phyloP scores from a whole-genome alignment of 2,888 invertebrate species.

The Aphidoletes aphidimyza region DNA sequence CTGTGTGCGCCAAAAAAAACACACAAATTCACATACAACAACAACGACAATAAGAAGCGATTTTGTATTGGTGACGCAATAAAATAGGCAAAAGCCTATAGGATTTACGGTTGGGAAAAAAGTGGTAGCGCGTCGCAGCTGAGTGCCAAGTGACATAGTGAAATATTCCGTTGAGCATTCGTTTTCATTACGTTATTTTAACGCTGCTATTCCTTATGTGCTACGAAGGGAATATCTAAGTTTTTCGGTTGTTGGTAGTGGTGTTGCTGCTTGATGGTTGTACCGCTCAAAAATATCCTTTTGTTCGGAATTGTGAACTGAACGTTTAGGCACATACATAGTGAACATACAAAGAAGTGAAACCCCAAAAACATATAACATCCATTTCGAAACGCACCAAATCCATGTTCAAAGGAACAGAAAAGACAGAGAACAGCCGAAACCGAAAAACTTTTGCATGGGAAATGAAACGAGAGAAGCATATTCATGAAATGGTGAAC shows the following conservation, averaged over 20 bases:
- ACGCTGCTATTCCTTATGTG: no score
- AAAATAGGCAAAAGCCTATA: neutral
- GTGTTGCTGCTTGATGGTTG: neutral
- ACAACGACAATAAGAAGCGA: conserved; percentile 8
- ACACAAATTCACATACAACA: no score
- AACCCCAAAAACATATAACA: neutral
- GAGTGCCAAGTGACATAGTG: conserved; percentile 6
- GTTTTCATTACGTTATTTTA: conserved; percentile 35
- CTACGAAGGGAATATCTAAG: no score
- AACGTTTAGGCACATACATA: neutral
- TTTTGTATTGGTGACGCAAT: conserved; percentile 44
- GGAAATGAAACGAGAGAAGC: neutral
- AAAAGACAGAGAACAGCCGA: no score
- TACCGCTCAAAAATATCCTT: neutral
- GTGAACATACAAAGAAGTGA: neutral
- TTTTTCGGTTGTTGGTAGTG: no score
- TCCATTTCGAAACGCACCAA: neutral
- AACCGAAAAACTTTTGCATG: neutral
- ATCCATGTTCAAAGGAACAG: no score
- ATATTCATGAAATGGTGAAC: conserved; percentile 1
- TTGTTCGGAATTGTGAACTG: conserved; percentile 25
- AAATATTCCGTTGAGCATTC: neutral
- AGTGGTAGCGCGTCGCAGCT: conserved; percentile 14
- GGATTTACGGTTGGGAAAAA: conserved; percentile 32
- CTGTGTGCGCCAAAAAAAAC: no score